Conservation (phyloP, 2,888 invertebrate genomes). For the Muschampia plurimacula region DNA sequence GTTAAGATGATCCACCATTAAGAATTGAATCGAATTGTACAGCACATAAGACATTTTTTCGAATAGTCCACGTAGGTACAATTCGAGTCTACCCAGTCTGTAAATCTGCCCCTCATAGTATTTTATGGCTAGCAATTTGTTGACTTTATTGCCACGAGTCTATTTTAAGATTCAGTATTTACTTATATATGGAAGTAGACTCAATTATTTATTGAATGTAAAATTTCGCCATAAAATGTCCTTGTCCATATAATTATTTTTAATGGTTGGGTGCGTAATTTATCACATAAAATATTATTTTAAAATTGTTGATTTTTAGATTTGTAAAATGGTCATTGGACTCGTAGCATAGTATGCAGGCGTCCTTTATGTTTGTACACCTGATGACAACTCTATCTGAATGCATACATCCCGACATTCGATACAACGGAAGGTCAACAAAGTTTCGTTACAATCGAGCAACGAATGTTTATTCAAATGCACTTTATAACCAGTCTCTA, state of each 20-base stretch:
- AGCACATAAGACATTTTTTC: slow-evolving; percentile 58
- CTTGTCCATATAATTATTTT: too few relatives aligned
- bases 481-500: slow-evolving; percentile 71
- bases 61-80: slow-evolving; percentile 42
- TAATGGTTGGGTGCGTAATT: neutral
- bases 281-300: neutral
- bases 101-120: slow-evolving; percentile 64
- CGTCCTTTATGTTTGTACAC: slow-evolving; percentile 63
- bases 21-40: slow-evolving; percentile 57
- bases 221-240: neutral
- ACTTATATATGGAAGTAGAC: slow-evolving; percentile 49
- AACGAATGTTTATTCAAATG: slow-evolving; percentile 83
- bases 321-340: neutral
- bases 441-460: slow-evolving; percentile 75
- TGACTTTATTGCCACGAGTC: slow-evolving; percentile 59
- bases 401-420: slow-evolving; percentile 66
- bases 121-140: slow-evolving; percentile 66
- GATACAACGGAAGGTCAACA: slow-evolving; percentile 79
- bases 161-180: slow-evolving; percentile 61
- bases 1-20: slow-evolving; percentile 52
- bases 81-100: slow-evolving; percentile 48
- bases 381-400: slow-evolving; percentile 75
- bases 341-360: neutral
- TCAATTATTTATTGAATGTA: neutral
- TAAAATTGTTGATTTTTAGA: neutral